Evolutionary conservation across 2,888 invertebrate genomes (phyloP).

Genomic region (Biston stratarius): DNA sequence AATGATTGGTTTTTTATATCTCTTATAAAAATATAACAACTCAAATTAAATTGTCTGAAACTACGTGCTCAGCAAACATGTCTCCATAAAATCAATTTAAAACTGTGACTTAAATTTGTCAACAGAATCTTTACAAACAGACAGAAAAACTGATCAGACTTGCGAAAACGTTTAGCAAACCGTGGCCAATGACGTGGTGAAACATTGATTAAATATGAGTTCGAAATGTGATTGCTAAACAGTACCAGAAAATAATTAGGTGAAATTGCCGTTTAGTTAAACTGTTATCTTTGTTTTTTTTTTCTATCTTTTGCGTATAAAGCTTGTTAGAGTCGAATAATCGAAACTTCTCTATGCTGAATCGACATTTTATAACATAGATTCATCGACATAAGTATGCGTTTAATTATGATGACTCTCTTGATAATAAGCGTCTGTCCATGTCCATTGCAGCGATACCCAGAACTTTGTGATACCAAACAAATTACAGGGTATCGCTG

Average conservation of each 20-base stretch:
- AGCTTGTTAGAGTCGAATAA: too few species aligned
- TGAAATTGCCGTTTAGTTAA: constrained; percentile 1
- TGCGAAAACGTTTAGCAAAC: constrained; percentile 40
- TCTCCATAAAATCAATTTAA: constrained; percentile 30
- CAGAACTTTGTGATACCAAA: too few species aligned
- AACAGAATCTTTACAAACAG: constrained; percentile 32
- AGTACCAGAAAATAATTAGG: constrained; percentile 5
- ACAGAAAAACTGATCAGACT: constrained; percentile 32
- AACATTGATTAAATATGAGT: constrained; percentile 31
- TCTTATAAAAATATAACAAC: neutral
- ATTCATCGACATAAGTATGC: too few species aligned
- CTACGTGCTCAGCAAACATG: constrained; percentile 19
- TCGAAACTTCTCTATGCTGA: too few species aligned
- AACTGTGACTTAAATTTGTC: constrained; percentile 28
- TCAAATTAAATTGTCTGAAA: constrained; percentile 14
- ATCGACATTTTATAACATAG: too few species aligned
- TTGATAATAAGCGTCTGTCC: too few species aligned
- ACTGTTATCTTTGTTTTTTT: neutral
- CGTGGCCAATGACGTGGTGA: constrained; percentile 36
- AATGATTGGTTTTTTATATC: neutral
- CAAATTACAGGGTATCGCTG: too few species aligned
- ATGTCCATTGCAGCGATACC: too few species aligned
- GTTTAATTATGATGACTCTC: too few species aligned
- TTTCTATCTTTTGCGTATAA: too few species aligned
- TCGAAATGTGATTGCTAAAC: constrained; percentile 22